These are phyloP conservation scores for Colinus virginianus DNA, from an alignment of 2,113 vertebrate genomes.

Conservation along the genomic window DNA sequence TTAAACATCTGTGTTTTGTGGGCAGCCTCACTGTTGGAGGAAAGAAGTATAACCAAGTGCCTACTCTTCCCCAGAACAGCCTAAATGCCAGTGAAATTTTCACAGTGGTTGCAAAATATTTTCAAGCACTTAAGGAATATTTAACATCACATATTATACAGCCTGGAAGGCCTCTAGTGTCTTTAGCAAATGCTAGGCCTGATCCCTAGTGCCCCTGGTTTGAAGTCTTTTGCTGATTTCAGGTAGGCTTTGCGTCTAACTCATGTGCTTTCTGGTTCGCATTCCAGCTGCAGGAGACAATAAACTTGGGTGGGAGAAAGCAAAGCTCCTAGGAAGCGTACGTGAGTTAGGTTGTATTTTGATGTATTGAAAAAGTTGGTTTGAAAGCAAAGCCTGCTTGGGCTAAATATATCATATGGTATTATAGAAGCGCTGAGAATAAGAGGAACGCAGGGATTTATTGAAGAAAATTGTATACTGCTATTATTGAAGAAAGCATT, in stretches of 20 bases:
- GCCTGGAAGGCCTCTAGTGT: background rate
- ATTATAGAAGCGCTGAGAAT: background rate
- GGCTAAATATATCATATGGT: background rate
- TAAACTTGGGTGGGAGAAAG: background rate
- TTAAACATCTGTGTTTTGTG: background rate
- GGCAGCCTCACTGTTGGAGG: fast-evolving
- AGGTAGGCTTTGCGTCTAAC: background rate
- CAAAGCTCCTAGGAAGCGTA: background rate
- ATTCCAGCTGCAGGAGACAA: background rate
- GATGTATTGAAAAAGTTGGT: background rate
- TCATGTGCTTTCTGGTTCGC: background rate
- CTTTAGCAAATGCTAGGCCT: background rate
- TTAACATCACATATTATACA: background rate
- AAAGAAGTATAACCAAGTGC: background rate
- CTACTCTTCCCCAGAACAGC: background rate
- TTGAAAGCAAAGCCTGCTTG: background rate
- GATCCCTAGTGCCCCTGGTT: background rate
- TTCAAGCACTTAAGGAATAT: background rate
- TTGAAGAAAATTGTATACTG: background rate
- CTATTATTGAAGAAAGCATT: background rate
- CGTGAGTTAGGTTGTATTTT: background rate
- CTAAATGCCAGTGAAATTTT: background rate
- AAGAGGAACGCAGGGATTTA: background rate
- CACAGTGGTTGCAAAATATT: background rate
- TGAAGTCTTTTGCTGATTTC: background rate